Base-by-base conservation (phyloP, 2,113 vertebrate genomes). In the Genyomyrus donnyi region DNA sequence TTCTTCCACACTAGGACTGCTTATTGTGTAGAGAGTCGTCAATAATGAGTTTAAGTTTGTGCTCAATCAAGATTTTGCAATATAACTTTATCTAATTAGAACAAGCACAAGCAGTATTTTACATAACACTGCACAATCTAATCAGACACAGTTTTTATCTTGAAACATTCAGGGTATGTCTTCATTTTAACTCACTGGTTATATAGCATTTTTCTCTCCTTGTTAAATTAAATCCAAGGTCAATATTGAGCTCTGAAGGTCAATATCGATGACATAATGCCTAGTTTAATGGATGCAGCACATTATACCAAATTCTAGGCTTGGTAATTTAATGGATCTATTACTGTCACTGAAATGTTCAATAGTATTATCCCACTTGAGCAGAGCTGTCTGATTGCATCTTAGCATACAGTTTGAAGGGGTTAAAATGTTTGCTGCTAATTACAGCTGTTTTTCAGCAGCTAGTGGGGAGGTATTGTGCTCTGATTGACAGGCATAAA, bases 401-500 rank as follows among this genome's bases (percentile, higher is more conserved):
- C 19, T 17, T 27, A 10, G 53, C 21, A 48, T 86, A 21, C 13
- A 52, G 83, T 31, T 35, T 90, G 13, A 2, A 88, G 83, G 90
- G 93, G 90, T 89, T 6, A 56, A 50, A 0, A 21, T 90, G 92
- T 92, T 89, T 88, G 86, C 89, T 86, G 91, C 90, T 90, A 85
- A 83, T 91, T 85, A 88, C 91, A 92, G 90, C 49, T 74, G 85
- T 49, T 17, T 70, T 42, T 50, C 90, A 35, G 70, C 83, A 89
- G 91, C 58, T 92, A 35, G 89, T 91, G 88, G 74, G 89, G 91
- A 93, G 88, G 86, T 89, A 90, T 91, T 90, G 56, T 83, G 48
- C 5, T 52, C 88, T 93, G 92, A 94, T 93, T 94, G 93, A 93
- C 94, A 93, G 89, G 85, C 89, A 10, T 88, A 85, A 92, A 93